Conservation (phyloP, 2,888 invertebrate species). For the Morpho achilles region DNA sequence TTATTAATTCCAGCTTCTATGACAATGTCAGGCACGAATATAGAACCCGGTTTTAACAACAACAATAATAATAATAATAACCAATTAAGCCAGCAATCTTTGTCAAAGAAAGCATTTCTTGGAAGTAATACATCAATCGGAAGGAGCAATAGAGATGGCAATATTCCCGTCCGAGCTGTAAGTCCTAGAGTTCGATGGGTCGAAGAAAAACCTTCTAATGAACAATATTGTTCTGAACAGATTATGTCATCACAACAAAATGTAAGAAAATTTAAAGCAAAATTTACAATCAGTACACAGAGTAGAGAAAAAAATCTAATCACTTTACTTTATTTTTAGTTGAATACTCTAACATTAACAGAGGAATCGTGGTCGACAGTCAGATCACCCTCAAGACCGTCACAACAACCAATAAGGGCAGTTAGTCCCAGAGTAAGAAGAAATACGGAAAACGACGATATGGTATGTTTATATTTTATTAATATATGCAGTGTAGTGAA, state of each 20-base stretch:
- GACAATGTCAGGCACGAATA: conserved; percentile 82
- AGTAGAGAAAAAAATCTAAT: too few relatives aligned
- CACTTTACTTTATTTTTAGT: conserved; percentile 35
- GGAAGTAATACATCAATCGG: conserved; percentile 75
- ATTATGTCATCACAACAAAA: conserved; percentile 68
- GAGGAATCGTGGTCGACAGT: conserved; percentile 64
- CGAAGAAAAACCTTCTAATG: conserved; percentile 62
- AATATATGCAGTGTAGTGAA: conserved; percentile 16
- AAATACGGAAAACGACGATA: conserved; percentile 63
- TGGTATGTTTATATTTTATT: conserved; percentile 45
- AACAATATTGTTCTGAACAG: conserved; percentile 63
- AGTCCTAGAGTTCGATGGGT: conserved; percentile 75
- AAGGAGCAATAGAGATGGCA: conserved; percentile 64
- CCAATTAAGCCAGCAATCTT: conserved; percentile 62
- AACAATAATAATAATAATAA: conserved; percentile 69
- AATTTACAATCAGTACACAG: background rate
- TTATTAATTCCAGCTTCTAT: conserved; percentile 81
- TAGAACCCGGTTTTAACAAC: conserved; percentile 73
- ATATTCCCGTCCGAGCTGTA: conserved; percentile 73
- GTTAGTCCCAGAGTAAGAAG: conserved; percentile 72
- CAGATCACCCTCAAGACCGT: conserved; percentile 65
- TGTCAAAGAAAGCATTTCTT: conserved; percentile 73
- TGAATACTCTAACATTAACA: conserved; percentile 45
- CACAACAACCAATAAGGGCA: conserved; percentile 71
- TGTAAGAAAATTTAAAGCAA: conserved; percentile 41